Percentiles rank a stretch among this genome's conserved stretches.
These are phyloP conservation scores for Ceratina calcarata DNA, from an alignment of 1,140 invertebrate species.

Conservation along the genomic window DNA sequence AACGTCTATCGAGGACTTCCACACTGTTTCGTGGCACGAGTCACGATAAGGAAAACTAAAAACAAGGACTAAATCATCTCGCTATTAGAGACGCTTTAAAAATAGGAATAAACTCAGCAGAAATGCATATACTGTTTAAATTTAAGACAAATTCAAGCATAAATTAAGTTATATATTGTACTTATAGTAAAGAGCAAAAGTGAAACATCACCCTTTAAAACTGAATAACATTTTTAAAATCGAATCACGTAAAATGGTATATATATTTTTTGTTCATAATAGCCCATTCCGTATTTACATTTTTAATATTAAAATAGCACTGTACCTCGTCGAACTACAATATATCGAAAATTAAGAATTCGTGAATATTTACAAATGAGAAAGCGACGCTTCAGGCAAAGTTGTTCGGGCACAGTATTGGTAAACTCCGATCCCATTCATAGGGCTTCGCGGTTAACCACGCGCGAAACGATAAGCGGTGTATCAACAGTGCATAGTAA, in stretches of 20 bases:
- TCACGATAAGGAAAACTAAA: neutral
- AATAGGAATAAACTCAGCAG: neutral
- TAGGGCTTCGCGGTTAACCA: conserved; percentile 8
- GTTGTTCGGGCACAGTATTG: neutral
- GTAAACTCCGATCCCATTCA: conserved; percentile 17
- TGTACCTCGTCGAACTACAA: too few relatives aligned
- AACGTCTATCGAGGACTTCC: neutral
- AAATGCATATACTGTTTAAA: too few relatives aligned
- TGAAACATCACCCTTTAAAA: too few relatives aligned
- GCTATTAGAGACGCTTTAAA: neutral
- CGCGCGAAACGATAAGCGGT: neutral
- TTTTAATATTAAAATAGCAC: too few relatives aligned
- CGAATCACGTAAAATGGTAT: too few relatives aligned
- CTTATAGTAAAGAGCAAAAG: too few relatives aligned
- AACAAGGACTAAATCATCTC: neutral
- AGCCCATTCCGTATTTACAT: too few relatives aligned
- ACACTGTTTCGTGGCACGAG: neutral
- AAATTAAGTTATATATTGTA: too few relatives aligned
- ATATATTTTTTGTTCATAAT: too few relatives aligned
- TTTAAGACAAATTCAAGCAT: too few relatives aligned
- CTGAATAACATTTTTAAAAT: too few relatives aligned
- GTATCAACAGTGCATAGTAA: neutral
- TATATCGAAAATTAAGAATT: too few relatives aligned
- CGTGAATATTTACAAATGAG: neutral
- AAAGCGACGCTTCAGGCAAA: neutral